phyloP scores from a whole-genome alignment of 2,888 invertebrate genomes.

The Andrena flavipes region DNA sequence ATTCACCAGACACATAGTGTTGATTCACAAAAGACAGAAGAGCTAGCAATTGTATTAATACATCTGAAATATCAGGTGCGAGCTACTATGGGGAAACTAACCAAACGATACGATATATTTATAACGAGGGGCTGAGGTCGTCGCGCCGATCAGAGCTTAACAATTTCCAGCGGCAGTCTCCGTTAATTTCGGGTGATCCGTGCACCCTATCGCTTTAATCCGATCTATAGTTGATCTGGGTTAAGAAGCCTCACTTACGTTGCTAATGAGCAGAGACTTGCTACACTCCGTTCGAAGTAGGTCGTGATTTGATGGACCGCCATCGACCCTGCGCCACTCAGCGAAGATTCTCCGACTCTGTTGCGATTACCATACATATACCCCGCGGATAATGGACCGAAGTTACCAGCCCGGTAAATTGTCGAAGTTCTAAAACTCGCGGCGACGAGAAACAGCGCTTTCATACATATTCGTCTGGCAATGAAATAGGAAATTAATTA shows the following conservation, averaged over 20 bases:
- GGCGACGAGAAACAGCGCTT: conserved; percentile 52
- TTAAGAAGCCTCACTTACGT: conserved; percentile 33
- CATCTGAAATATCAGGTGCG: too few relatives aligned
- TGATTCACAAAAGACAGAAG: too few relatives aligned
- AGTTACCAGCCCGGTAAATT: conserved; percentile 49
- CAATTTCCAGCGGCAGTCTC: conserved; percentile 11
- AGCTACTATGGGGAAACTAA: too few relatives aligned
- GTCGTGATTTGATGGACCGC: conserved; percentile 38
- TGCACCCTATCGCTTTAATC: background rate
- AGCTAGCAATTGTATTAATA: too few relatives aligned
- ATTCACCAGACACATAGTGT: too few relatives aligned
- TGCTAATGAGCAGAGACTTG: conserved; percentile 38
- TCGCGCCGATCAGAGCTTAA: background rate
- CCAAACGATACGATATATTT: background rate
- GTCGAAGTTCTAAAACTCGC: conserved; percentile 55
- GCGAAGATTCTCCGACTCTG: conserved; percentile 30
- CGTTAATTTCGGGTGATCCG: conserved; percentile 29
- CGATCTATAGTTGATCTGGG: conserved; percentile 14
- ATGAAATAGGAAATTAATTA: conserved; percentile 58
- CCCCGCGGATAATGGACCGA: conserved; percentile 19
- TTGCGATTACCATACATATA: conserved; percentile 22
- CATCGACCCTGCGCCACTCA: conserved; percentile 15
- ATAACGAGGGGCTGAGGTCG: background rate
- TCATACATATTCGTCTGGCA: conserved; percentile 55
- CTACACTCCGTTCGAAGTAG: background rate